These are phyloP conservation scores for Sarcophaga bullata DNA, from an alignment of 1,140 invertebrate genomes.

Conservation along the genomic window DNA sequence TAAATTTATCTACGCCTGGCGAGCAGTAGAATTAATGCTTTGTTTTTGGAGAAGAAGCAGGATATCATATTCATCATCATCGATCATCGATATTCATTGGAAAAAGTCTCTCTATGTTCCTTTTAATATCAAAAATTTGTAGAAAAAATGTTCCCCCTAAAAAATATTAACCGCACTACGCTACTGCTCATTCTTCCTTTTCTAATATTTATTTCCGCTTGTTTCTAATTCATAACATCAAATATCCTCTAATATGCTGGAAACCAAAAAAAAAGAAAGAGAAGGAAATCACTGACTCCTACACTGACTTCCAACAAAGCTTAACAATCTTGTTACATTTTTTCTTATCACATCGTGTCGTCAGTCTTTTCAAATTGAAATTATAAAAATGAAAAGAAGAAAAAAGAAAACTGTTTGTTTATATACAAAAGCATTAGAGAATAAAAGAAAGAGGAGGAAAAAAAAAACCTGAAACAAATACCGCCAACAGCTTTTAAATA, in stretches of 20 bases:
- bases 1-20: no score
- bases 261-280: background rate
- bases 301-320: background rate
- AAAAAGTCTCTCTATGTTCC: no score
- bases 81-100: no score
- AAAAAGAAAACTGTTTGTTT: background rate
- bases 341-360: no score
- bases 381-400: background rate
- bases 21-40: no score
- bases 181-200: background rate
- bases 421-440: background rate
- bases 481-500: constrained; percentile 17
- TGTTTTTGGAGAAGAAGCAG: no score
- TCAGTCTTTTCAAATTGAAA: background rate
- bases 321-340: background rate
- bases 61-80: no score
- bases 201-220: constrained; percentile 3
- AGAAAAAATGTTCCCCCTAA: no score
- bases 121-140: no score
- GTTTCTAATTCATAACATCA: constrained; percentile 29
- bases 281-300: background rate
- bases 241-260: constrained; percentile 38
- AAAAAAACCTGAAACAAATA: background rate
- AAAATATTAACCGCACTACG: background rate
- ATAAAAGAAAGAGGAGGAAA: background rate